These are phyloP conservation scores for Bilobella aurantiaca DNA, from an alignment of 1,140 invertebrate genomes.

Conservation along the genomic window DNA sequence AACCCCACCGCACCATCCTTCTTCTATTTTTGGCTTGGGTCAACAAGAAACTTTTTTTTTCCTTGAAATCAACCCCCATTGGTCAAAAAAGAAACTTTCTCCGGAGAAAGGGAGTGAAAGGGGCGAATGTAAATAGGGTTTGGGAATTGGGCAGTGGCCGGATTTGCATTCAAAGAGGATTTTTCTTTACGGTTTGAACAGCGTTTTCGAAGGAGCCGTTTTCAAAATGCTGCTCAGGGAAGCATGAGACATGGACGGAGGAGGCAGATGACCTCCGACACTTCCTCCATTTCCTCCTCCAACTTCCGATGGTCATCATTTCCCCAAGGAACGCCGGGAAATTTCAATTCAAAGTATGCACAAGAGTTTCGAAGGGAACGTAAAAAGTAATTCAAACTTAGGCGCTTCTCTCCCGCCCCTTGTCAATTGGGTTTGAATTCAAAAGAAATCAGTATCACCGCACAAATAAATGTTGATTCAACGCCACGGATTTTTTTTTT, in stretches of 20 bases:
- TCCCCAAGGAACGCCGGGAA: conserved; percentile 1
- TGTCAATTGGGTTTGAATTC: too few relatives aligned
- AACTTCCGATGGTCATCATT: background rate
- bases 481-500: too few relatives aligned
- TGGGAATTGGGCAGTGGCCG: background rate
- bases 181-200: too few relatives aligned
- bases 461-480: too few relatives aligned
- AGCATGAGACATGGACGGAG: background rate
- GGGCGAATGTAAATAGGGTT: background rate
- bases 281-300: background rate
- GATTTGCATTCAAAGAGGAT: conserved; percentile 5
- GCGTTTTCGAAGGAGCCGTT: background rate
- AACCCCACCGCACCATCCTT: too few relatives aligned
- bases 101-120: too few relatives aligned
- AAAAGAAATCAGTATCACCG: too few relatives aligned
- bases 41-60: background rate
- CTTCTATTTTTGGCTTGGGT: too few relatives aligned
- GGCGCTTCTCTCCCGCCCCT: background rate
- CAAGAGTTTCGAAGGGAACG: background rate
- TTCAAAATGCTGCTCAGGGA: background rate
- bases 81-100: background rate
- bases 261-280: background rate
- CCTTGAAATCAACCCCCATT: background rate
- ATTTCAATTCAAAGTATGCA: conserved; percentile 3
- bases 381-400: background rate